phyloP scores from a whole-genome alignment of 2,113 vertebrate species.

The Hyaena hyaena region DNA sequence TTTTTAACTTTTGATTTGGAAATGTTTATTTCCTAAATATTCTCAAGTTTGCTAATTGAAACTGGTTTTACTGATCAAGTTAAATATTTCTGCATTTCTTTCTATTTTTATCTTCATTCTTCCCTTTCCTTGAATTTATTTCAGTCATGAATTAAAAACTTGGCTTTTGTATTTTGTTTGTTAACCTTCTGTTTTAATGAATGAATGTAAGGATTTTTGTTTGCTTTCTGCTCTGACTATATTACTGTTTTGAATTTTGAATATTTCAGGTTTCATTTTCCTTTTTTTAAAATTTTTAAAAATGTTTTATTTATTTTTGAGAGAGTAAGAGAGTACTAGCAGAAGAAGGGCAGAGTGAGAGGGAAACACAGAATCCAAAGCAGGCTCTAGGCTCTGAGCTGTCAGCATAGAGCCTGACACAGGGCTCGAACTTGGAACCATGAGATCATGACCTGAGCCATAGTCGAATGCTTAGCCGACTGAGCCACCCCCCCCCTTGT shows the following conservation, averaged over 20 bases:
- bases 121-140: conserved; percentile 34
- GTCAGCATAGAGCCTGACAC: no score
- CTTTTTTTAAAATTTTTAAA: not conserved
- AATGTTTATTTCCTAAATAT: not conserved
- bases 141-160: conserved; percentile 16
- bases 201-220: not conserved
- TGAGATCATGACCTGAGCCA: no score
- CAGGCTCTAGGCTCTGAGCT: no score
- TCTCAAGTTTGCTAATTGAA: not conserved
- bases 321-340: no score
- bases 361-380: no score
- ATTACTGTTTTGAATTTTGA: conserved; percentile 2
- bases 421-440: no score
- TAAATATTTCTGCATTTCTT: not conserved
- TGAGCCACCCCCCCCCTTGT: no score
- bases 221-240: conserved; percentile 9
- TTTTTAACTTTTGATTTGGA: not conserved
- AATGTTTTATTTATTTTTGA: no score
- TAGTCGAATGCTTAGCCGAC: no score
- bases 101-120: not conserved
- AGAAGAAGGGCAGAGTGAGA: no score
- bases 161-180: not conserved
- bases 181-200: not conserved
- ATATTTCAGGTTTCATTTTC: not conserved
- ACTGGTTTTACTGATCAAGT: conserved; percentile 15